A percentile compares a stretch with the other conserved stretches of the same genome.
Conservation (phyloP, 2,888 invertebrate genomes). For the Drosophila paracracens region DNA sequence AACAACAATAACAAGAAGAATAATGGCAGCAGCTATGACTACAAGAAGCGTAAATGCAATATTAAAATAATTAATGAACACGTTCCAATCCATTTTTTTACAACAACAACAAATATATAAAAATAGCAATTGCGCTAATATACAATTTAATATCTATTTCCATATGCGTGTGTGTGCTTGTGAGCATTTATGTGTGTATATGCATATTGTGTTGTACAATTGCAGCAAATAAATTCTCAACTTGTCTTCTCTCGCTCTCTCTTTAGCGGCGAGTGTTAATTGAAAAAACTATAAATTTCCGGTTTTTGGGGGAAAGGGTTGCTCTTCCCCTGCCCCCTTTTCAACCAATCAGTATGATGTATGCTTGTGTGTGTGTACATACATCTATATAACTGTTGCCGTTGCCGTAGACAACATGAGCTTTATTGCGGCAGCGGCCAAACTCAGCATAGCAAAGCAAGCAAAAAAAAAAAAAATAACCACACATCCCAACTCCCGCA, state of each 20-base stretch:
- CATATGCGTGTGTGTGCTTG: neutral
- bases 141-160: slow-evolving; percentile 25
- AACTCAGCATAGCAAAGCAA: slow-evolving; percentile 21
- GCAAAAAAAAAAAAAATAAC: slow-evolving; percentile 1
- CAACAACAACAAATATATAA: slow-evolving; percentile 52
- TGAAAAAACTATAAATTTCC: slow-evolving; percentile 77
- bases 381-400: slow-evolving; percentile 58
- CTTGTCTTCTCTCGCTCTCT: slow-evolving; percentile 12
- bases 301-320: slow-evolving; percentile 50
- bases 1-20: slow-evolving; percentile 1
- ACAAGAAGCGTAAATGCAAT: slow-evolving; percentile 31
- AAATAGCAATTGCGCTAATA: slow-evolving; percentile 53
- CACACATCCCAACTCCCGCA: slow-evolving; percentile 6
- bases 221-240: slow-evolving; percentile 48
- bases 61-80: slow-evolving; percentile 68
- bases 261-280: slow-evolving; percentile 46
- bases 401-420: slow-evolving; percentile 80
- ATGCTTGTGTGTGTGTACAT: neutral
- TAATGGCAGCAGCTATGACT: slow-evolving; percentile 5
- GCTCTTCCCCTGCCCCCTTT: slow-evolving; percentile 2
- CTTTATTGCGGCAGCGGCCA: slow-evolving; percentile 76
- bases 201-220: slow-evolving; percentile 40
- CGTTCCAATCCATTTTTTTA: slow-evolving; percentile 61
- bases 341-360: slow-evolving; percentile 14
- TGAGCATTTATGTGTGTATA: slow-evolving; percentile 18